A percentile compares a stretch with the other conserved stretches of the same genome.
These are phyloP conservation scores for Recurvirostra avosetta DNA, from an alignment of 2,113 vertebrate genomes.

Conservation along the genomic window DNA sequence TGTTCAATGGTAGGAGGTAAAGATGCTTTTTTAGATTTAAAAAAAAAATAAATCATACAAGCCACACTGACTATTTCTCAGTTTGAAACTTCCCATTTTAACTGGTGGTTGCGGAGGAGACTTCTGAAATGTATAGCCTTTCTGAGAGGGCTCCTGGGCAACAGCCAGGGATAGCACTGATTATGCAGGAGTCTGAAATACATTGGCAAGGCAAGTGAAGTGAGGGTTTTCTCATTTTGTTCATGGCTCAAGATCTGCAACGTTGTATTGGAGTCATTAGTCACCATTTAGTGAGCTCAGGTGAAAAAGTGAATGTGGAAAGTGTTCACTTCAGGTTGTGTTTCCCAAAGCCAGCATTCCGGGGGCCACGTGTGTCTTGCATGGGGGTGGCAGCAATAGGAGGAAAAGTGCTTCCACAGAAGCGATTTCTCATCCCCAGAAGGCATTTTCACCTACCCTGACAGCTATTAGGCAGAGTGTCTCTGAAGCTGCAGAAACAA, in stretches of 20 bases:
- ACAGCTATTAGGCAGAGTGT: background rate
- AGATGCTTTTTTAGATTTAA: background rate
- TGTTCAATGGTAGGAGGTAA: constrained; percentile 7
- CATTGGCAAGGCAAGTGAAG: background rate
- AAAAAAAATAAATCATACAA: background rate
- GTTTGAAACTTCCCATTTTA: background rate
- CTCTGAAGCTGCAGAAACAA: background rate
- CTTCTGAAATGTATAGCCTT: background rate
- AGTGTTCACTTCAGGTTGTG: background rate
- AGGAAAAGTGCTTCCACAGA: background rate
- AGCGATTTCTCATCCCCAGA: background rate
- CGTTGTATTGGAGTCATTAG: background rate
- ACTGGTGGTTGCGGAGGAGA: background rate
- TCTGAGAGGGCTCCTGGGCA: background rate
- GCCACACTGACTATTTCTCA: background rate
- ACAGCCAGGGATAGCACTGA: background rate
- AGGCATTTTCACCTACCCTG: background rate
- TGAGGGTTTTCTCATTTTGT: background rate
- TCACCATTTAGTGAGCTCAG: background rate
- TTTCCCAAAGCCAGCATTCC: background rate
- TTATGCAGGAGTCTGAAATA: background rate
- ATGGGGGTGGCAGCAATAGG: background rate
- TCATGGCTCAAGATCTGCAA: background rate
- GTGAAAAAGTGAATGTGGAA: background rate
- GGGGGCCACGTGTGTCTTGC: background rate